Conservation (phyloP, 2,797 vertebrate genomes). For the Ara ararauna region DNA sequence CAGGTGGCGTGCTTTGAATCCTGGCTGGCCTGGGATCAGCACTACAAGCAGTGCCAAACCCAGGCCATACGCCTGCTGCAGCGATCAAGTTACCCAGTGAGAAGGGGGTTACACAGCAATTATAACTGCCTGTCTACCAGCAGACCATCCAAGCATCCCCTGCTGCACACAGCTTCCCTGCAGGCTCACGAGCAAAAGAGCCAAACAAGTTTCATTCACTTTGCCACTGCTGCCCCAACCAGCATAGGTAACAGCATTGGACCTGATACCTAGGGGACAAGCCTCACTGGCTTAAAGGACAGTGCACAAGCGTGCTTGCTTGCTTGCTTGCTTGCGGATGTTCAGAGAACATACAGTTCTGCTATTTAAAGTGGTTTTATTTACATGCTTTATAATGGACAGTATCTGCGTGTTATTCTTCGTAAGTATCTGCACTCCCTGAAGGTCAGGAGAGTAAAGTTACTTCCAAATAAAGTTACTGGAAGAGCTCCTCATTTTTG, state of each 20-base stretch:
- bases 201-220: not conserved
- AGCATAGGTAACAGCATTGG: rapidly evolving
- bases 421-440: not conserved
- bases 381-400: not conserved
- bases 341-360: not conserved
- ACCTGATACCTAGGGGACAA: not conserved
- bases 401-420: not conserved
- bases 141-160: not conserved
- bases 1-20: not conserved
- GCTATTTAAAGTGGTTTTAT: not conserved
- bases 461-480: not conserved
- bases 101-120: not conserved
- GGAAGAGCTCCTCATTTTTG: not conserved
- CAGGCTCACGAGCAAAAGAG: not conserved
- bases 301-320: not conserved
- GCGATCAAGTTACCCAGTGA: not conserved
- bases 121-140: not conserved
- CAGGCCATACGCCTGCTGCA: rapidly evolving
- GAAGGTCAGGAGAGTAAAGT: not conserved
- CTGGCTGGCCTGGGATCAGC: not conserved
- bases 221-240: not conserved
- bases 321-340: not conserved
- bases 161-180: not conserved
- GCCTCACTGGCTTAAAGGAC: rapidly evolving
- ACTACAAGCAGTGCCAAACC: not conserved